phyloP scores from a whole-genome alignment of 2,797 vertebrate genomes.

The Spinus pinus region DNA sequence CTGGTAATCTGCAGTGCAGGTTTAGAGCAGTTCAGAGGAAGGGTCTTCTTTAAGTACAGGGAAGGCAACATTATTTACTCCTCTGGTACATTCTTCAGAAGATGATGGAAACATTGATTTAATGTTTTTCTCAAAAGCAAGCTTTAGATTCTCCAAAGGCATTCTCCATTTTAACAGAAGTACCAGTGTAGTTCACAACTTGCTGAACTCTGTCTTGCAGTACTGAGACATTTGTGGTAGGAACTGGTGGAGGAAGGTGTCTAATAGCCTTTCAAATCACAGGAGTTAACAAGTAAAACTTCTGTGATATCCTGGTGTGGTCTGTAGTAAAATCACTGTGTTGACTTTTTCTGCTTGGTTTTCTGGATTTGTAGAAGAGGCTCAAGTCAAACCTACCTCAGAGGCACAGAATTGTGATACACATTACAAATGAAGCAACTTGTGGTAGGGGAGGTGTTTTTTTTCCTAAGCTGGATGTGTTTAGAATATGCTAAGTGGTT shows the following conservation, averaged over 20 bases:
- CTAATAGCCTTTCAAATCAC: neutral
- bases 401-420: neutral
- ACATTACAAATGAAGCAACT: neutral
- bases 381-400: neutral
- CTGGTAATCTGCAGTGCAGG: neutral
- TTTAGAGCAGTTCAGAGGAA: neutral
- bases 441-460: neutral
- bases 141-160: neutral
- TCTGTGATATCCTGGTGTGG: neutral
- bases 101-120: neutral
- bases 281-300: neutral
- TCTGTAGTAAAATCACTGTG: neutral
- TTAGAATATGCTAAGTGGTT: neutral
- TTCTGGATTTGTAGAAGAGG: neutral
- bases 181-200: neutral
- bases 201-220: neutral
- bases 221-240: accelerated
- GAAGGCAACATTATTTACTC: neutral
- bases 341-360: neutral
- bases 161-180: neutral
- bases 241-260: neutral
- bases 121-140: neutral
- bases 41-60: neutral
- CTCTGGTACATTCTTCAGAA: neutral
- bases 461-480: neutral